Evolutionary conservation across 35 echinoderm and acorn worm genomes (phyloP).

Genomic region (Amphiura filiformis): DNA sequence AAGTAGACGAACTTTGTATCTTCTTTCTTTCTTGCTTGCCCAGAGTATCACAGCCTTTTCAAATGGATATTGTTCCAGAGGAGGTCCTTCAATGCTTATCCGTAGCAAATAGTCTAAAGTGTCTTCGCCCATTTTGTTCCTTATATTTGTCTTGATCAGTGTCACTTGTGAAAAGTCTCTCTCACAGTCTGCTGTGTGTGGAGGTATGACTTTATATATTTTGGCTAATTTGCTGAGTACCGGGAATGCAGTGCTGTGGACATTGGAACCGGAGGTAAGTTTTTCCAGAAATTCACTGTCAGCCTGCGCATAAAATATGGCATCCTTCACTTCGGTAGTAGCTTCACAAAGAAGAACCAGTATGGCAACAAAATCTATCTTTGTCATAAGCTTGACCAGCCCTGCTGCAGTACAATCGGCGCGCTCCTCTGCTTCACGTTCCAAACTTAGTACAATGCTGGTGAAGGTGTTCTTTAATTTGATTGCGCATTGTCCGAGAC

Average conservation of each 20-base stretch:
- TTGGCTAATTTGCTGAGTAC: slow-evolving; percentile 2
- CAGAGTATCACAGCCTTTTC: too few relatives aligned
- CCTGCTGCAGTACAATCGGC: slow-evolving; percentile 8
- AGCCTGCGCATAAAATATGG: neutral
- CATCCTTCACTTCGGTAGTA: neutral
- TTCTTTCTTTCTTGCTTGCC: too few relatives aligned
- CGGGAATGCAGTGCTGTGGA: neutral
- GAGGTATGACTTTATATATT: slow-evolving; percentile 32
- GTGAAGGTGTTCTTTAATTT: slow-evolving; percentile 7
- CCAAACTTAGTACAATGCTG: slow-evolving; percentile 34
- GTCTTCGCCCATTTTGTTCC: slow-evolving; percentile 39
- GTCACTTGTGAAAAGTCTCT: slow-evolving; percentile 39
- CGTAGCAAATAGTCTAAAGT: slow-evolving; percentile 38
- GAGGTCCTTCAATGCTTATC: slow-evolving; percentile 21
- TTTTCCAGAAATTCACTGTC: neutral
- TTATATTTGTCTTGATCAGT: slow-evolving; percentile 40
- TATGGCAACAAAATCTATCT: slow-evolving; percentile 36
- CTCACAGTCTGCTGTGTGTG: slow-evolving; percentile 45
- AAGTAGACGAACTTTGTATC: too few relatives aligned
- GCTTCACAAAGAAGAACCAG: slow-evolving; percentile 46
- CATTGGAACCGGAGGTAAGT: neutral
- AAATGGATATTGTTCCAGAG: neutral
- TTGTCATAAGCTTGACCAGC: slow-evolving; percentile 17
- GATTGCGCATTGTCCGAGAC: slow-evolving; percentile 22
- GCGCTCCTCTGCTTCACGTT: slow-evolving; percentile 36